These are phyloP conservation scores for Craniophora ligustri DNA, from an alignment of 2,888 invertebrate genomes.

Conservation along the genomic window DNA sequence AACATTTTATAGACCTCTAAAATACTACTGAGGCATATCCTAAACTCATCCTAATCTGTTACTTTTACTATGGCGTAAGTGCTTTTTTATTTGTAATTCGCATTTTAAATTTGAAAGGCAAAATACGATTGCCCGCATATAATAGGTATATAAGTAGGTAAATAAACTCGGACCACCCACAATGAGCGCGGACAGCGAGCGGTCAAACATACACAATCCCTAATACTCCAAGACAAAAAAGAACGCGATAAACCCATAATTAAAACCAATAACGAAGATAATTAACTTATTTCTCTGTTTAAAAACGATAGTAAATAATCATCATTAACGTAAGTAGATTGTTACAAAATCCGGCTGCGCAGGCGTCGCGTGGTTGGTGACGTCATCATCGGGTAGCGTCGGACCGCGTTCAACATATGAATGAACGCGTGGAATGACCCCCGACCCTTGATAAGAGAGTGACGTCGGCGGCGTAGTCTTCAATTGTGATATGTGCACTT, in stretches of 20 bases:
- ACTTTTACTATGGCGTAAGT: too few species aligned
- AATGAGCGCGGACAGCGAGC: neutral
- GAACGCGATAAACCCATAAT: neutral
- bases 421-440: conserved; percentile 61
- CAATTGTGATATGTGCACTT: conserved; percentile 31
- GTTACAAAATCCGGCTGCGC: conserved; percentile 36
- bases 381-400: conserved; percentile 34
- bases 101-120: too few species aligned
- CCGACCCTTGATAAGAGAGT: conserved; percentile 56
- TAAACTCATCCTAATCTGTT: too few species aligned
- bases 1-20: too few species aligned
- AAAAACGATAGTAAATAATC: conserved; percentile 39
- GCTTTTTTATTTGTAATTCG: too few species aligned
- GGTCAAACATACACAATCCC: neutral
- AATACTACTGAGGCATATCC: too few species aligned
- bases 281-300: neutral
- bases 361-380: conserved; percentile 28
- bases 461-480: conserved; percentile 54
- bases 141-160: too few species aligned
- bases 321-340: conserved; percentile 24
- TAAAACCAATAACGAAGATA: neutral
- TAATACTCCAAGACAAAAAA: neutral
- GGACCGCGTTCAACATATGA: conserved; percentile 48
- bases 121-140: neutral
- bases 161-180: neutral